phyloP scores from a whole-genome alignment of 92 coral and sea anemone species.

The Epizoanthus ramosus region DNA sequence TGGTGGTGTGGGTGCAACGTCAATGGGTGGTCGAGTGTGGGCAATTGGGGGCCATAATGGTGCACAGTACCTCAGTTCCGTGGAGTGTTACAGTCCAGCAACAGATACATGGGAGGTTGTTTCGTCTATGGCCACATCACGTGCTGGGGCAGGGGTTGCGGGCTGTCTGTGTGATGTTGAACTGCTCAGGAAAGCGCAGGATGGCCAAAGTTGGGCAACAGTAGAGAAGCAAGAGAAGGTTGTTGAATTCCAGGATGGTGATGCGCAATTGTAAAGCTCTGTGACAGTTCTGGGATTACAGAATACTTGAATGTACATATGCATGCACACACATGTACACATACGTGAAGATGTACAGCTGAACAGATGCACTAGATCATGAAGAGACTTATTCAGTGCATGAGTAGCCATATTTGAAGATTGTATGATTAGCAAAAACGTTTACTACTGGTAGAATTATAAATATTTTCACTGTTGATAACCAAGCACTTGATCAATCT shows the following conservation, averaged over 20 bases:
- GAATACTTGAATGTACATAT: no score
- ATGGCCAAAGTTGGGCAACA: slow-evolving; percentile 15
- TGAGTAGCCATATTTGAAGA: not conserved
- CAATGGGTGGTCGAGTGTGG: slow-evolving; percentile 94
- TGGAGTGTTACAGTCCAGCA: slow-evolving; percentile 82
- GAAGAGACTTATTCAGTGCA: no score
- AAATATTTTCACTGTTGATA: no score
- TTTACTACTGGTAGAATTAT: no score
- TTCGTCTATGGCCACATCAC: slow-evolving; percentile 85
- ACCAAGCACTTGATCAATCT: no score
- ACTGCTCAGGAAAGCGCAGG: slow-evolving; percentile 58
- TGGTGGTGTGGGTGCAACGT: slow-evolving; percentile 97
- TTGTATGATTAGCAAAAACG: not conserved
- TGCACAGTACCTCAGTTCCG: slow-evolving; percentile 80
- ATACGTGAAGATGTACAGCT: no score
- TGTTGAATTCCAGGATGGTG: not conserved
- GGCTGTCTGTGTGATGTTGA: slow-evolving; percentile 86
- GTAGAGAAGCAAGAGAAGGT: not conserved
- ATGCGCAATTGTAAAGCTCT: not conserved
- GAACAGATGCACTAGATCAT: no score
- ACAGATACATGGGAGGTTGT: slow-evolving; percentile 82
- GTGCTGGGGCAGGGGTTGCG: slow-evolving; percentile 97
- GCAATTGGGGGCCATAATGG: slow-evolving; percentile 99
- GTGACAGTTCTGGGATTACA: not conserved
- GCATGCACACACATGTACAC: no score